Base-by-base conservation (phyloP, 2,888 invertebrate genomes). In the Euzetes globulus region DNA sequence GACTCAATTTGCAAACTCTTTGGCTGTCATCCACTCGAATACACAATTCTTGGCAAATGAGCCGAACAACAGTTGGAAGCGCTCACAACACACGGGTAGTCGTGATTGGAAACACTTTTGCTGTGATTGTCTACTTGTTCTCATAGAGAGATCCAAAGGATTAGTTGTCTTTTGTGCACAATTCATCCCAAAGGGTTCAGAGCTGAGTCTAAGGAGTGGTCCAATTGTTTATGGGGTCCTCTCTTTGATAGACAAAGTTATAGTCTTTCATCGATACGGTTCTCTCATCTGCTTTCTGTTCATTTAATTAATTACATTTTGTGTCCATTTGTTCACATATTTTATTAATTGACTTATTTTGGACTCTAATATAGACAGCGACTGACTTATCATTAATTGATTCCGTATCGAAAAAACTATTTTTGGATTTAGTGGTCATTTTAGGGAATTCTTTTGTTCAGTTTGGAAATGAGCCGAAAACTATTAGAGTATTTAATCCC, bases 101-200 rank as follows among this genome's bases (percentile, higher is more conserved):
- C 3, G 58, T 58, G 58, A 58, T 58, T 27, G 58, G 22, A 58
- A 58, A 58, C 27, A 65, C 65, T 65, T 65, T 65, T 65, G 37
- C n/a, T 37, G 37, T 60, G 22, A 60, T 60, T 27, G 60, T 37
- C 37, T 65, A n/a, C 7, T 33, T n/a, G 65, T 37, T 33, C 37
- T 33, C 11, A 37, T 37, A 33, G 2, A 33, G 6, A 65, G 33
- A 65, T 17, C 19, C n/a, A 29, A 22, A 29, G 19, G 65, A 33
- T 65, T 65, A 65, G 37, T n/a, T 6, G 27, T 15, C 60, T 60
- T 55, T 29, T 60, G 60, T 29, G 19, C 1, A 27, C 13, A 27
- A 60, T 60, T 27, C 60, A 60, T 60, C 60, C 60, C 60, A 60
- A 60, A 19, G 29, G 60, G 11, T 7, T 60, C 22, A 60, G 29